Evolutionary conservation across 2,888 invertebrate genomes (phyloP).

Genomic region (Macrosoma leucophasiata): DNA sequence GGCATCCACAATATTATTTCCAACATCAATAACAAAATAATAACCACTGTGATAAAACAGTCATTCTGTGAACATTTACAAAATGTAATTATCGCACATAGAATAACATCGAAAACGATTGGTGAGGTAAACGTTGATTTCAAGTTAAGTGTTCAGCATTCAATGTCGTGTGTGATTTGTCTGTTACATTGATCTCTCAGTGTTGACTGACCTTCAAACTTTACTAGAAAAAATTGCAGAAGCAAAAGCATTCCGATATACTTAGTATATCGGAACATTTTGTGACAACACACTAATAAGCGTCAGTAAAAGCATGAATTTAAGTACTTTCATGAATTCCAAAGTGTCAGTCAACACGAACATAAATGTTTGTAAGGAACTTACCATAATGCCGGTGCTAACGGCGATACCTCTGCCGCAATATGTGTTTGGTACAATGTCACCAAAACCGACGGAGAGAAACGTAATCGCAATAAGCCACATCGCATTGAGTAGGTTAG

Average conservation of each 20-base stretch:
- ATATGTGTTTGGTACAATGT: slow-evolving; percentile 99
- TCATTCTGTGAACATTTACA: slow-evolving; percentile 24
- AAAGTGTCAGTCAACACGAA: slow-evolving; percentile 69
- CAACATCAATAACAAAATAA: slow-evolving; percentile 29
- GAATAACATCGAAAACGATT: slow-evolving; percentile 42
- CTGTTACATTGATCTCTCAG: slow-evolving; percentile 47
- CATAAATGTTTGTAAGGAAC: slow-evolving; percentile 64
- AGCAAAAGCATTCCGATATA: slow-evolving; percentile 7
- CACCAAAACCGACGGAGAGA: slow-evolving; percentile 99
- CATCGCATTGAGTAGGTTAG: slow-evolving; percentile 99
- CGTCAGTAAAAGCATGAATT: no score
- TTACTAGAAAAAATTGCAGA: slow-evolving; percentile 6
- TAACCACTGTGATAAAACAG: slow-evolving; percentile 11
- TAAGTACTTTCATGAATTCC: no score
- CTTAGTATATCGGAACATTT: no score
- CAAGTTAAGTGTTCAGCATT: slow-evolving; percentile 48
- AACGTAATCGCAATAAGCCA: slow-evolving; percentile 99
- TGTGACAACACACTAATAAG: no score
- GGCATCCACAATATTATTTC: slow-evolving; percentile 33
- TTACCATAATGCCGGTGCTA: slow-evolving; percentile 99
- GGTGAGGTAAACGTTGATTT: slow-evolving; percentile 36
- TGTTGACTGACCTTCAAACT: slow-evolving; percentile 60
- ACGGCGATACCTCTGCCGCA: slow-evolving; percentile 99
- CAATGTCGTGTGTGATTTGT: slow-evolving; percentile 54
- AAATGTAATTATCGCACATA: slow-evolving; percentile 22